Evolutionary conservation across 2,888 invertebrate genomes (phyloP).

Genomic region (Schizotus pectinicornis): DNA sequence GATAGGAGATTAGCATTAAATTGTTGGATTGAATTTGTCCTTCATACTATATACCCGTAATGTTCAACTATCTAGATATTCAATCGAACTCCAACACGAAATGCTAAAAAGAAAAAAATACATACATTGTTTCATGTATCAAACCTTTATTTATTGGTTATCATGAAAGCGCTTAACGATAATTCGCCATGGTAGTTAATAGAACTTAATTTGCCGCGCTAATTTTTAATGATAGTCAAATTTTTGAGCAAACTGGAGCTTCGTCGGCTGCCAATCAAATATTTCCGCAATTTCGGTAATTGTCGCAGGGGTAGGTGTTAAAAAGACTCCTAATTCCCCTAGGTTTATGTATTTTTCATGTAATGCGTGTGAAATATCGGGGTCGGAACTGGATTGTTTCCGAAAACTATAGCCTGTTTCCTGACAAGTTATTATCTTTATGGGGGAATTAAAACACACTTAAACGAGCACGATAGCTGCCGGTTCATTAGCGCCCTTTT

Average conservation of each 20-base stretch:
- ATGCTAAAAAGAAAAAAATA: slow-evolving; percentile 17
- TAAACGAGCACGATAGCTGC: not conserved
- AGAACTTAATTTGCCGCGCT: slow-evolving; percentile 1
- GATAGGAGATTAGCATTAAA: slow-evolving; percentile 32
- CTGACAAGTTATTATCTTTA: slow-evolving; percentile 34
- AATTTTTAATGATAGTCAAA: no score
- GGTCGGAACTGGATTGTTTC: slow-evolving; percentile 40
- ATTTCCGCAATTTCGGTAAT: slow-evolving; percentile 7
- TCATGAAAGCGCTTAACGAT: slow-evolving; percentile 11
- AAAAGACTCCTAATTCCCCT: slow-evolving; percentile 33
- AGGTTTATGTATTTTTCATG: slow-evolving; percentile 36
- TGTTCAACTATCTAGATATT: slow-evolving; percentile 29
- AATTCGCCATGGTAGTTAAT: slow-evolving; percentile 4
- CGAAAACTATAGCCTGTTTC: slow-evolving; percentile 39
- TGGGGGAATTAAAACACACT: slow-evolving; percentile 18
- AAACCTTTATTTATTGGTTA: slow-evolving; percentile 9
- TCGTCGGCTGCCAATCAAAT: slow-evolving; percentile 1
- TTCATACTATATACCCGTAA: slow-evolving; percentile 27
- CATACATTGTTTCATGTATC: slow-evolving; percentile 11
- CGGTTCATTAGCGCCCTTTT: no score
- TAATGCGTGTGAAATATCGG: slow-evolving; percentile 38
- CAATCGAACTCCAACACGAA: slow-evolving; percentile 27
- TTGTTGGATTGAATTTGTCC: slow-evolving; percentile 33
- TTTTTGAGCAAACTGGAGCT: no score
- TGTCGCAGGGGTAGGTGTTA: slow-evolving; percentile 32